A percentile compares a stretch with the other conserved stretches of the same genome.
Evolutionary conservation across 2,888 invertebrate genomes (phyloP).

Genomic region (Apocheima hispidaria): DNA sequence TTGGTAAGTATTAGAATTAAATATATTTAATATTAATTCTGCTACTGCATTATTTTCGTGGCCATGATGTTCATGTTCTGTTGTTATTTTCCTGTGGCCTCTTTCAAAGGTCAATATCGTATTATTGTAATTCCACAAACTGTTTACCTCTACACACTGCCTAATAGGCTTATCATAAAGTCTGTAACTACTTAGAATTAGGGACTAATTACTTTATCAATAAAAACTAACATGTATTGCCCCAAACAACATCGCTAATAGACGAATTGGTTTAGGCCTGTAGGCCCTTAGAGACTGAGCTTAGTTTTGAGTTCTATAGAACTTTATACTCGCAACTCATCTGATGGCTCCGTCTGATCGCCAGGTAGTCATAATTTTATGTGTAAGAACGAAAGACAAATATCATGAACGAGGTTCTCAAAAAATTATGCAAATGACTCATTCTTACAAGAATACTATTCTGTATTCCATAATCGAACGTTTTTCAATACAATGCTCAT

Average conservation of each 20-base stretch:
- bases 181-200: not conserved
- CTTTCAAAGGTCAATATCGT: conserved; percentile 11
- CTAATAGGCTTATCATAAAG: not conserved
- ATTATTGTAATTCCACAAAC: conserved; percentile 2
- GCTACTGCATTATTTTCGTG: not conserved
- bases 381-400: not conserved
- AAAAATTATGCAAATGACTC: conserved; percentile 53
- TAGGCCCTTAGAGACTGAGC: too few species aligned
- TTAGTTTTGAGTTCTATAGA: too few species aligned
- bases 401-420: conserved; percentile 34
- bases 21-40: not conserved
- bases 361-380: not conserved
- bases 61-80: not conserved
- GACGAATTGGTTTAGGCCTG: too few species aligned
- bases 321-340: too few species aligned
- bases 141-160: not conserved
- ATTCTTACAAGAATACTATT: conserved; percentile 53
- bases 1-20: too few species aligned
- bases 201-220: not conserved
- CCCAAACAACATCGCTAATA: too few species aligned
- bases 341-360: not conserved
- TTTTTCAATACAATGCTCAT: conserved; percentile 65
- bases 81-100: conserved; percentile 24
- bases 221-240: not conserved
- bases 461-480: conserved; percentile 56